Percentiles rank a stretch among this genome's conserved stretches.
phyloP scores from a whole-genome alignment of 1,140 invertebrate genomes.

The Tribolium madens region DNA sequence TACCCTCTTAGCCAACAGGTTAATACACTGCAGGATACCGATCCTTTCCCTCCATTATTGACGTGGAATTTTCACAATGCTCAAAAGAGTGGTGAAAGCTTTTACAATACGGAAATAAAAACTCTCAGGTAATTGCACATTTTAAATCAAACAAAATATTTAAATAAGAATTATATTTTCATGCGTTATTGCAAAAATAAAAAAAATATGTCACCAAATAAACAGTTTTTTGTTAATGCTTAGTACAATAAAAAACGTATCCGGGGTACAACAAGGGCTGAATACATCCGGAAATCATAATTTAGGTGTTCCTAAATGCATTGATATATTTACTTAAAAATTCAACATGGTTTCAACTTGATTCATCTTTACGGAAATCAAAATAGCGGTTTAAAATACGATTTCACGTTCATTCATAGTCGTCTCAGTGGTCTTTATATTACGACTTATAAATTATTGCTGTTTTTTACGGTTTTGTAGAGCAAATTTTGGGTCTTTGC shows the following conservation, averaged over 20 bases:
- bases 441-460: conserved; percentile 27
- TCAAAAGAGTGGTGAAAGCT: neutral
- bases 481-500: conserved; percentile 30
- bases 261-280: neutral
- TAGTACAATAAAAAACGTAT: neutral
- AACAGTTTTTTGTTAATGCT: too few species aligned
- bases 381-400: conserved; percentile 1
- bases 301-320: conserved; percentile 29
- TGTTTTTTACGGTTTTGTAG: conserved; percentile 37
- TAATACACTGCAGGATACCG: conserved; percentile 13
- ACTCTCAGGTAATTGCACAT: neutral
- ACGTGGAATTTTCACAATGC: neutral
- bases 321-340: conserved; percentile 41
- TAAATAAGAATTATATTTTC: too few species aligned
- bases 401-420: neutral
- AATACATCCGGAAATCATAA: conserved; percentile 46
- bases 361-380: conserved; percentile 40
- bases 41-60: conserved; percentile 6
- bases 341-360: conserved; percentile 27
- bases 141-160: neutral
- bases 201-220: too few species aligned
- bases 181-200: too few species aligned
- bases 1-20: conserved; percentile 6
- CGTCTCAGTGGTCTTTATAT: conserved; percentile 10
- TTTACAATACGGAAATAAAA: neutral